These are phyloP conservation scores for Erebia aethiops DNA, from an alignment of 2,888 invertebrate species.

Conservation along the genomic window DNA sequence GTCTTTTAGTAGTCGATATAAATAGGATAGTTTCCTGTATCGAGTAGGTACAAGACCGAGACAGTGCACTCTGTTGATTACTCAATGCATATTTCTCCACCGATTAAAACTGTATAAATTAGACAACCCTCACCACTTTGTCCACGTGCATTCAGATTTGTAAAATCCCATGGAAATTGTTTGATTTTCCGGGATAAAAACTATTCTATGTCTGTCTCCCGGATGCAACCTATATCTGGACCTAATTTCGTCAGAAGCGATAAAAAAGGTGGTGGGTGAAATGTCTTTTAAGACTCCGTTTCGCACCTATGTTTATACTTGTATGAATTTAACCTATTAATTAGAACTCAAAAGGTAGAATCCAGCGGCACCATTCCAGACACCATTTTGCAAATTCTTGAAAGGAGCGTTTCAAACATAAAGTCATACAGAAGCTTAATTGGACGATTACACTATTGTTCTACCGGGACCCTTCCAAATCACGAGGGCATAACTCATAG, in stretches of 20 bases:
- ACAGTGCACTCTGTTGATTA: background rate
- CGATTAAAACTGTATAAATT: too few relatives aligned
- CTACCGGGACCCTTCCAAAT: slow-evolving; percentile 61
- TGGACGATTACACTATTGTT: slow-evolving; percentile 81
- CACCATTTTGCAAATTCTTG: slow-evolving; percentile 21
- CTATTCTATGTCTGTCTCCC: too few relatives aligned
- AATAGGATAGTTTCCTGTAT: slow-evolving; percentile 9
- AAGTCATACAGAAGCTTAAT: slow-evolving; percentile 77
- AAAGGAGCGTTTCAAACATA: slow-evolving; percentile 40
- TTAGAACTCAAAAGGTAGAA: background rate
- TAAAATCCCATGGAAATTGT: too few relatives aligned
- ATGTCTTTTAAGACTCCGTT: too few relatives aligned
- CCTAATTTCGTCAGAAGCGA: too few relatives aligned
- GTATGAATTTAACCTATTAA: background rate
- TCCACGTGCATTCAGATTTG: too few relatives aligned
- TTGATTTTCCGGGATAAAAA: too few relatives aligned
- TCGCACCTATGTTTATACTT: too few relatives aligned
- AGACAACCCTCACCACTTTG: too few relatives aligned
- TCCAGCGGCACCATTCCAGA: slow-evolving; percentile 5
- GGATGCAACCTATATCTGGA: too few relatives aligned
- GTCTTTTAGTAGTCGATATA: slow-evolving; percentile 52
- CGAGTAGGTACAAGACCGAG: background rate
- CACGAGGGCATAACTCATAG: slow-evolving; percentile 75
- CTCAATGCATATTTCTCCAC: background rate
- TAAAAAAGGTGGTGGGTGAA: too few relatives aligned